Evolutionary conservation across 1,140 invertebrate genomes (phyloP), one percentile per base, ranked within the genome.

Genomic region (Lepidostoma basale): DNA sequence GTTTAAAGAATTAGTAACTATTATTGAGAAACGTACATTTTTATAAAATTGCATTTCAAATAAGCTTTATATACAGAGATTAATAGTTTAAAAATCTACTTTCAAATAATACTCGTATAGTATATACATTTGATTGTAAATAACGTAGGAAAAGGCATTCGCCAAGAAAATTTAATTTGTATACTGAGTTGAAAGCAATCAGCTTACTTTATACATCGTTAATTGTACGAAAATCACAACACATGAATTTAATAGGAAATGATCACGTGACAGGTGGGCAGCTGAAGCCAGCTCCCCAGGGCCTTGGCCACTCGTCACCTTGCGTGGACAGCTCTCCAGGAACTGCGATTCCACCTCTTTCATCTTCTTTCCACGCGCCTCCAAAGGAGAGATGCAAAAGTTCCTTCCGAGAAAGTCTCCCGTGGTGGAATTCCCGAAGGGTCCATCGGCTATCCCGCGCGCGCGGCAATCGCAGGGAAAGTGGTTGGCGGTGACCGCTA

Each of bases 381-480:
- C 91, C 67, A 93, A 81, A 28, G 92, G 91, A 5, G 92, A 93
- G 73, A 94, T 93, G 79, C 92, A 94, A 75, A 85, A 92, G 78
- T 94, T 94, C 49, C 86, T 87, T n/a, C 85, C 82, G 10, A 88
- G 84, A 74, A 94, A 94, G 22, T 90, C 87, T 10, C 86, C 85
- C 0, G 86, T 87, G 71, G 91, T 86, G 2, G 88, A 88, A 36
- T 73, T 73, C 3, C 71, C 71, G 45, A 94, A 83, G 6, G 90
- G 88, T 47, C 90, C 90, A 18, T 88, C 86, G 5, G 92, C 79
- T 8, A 93, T 84, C 25, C 89, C 87, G 69, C 91, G 88, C 2
- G 90, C 86, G 68, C 90, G 90, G 72, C 92, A 94, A 77, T 93
- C 92, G 76, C 92, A 94, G 0, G 92, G 92, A 75, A 94, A 91